These are phyloP conservation scores for Phasia obesa DNA, from an alignment of 2,888 invertebrate species.

Conservation along the genomic window DNA sequence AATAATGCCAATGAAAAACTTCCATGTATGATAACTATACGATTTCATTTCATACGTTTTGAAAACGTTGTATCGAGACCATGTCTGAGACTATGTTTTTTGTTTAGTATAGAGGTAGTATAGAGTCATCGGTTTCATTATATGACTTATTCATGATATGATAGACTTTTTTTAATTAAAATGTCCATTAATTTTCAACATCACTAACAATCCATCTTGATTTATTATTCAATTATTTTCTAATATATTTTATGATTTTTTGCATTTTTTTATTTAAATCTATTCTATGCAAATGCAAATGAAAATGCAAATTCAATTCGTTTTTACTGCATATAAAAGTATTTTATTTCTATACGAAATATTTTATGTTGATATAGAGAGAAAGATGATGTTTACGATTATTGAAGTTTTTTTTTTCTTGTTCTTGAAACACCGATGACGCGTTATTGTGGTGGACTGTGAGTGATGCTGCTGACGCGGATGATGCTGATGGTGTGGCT, in stretches of 20 bases:
- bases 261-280: constrained; percentile 18
- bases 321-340: not conserved
- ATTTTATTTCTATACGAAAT: constrained; percentile 1
- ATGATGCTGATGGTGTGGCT: constrained; percentile 5
- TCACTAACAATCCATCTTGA: constrained; percentile 53
- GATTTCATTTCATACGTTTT: too few relatives aligned
- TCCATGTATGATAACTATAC: too few relatives aligned
- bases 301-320: constrained; percentile 16
- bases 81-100: too few relatives aligned
- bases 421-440: constrained; percentile 18
- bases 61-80: too few relatives aligned
- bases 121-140: too few relatives aligned
- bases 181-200: not conserved
- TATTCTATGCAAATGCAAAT: not conserved
- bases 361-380: not conserved
- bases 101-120: too few relatives aligned
- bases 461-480: not conserved
- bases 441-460: constrained; percentile 22
- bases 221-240: constrained; percentile 54
- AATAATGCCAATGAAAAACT: too few relatives aligned
- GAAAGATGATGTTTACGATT: not conserved
- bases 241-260: constrained; percentile 8
- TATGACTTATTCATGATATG: too few relatives aligned
- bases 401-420: not conserved
- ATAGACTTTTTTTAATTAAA: not conserved